Conservation (phyloP, 2,113 vertebrate genomes). For the Machaerirhynchus nigripectus region DNA sequence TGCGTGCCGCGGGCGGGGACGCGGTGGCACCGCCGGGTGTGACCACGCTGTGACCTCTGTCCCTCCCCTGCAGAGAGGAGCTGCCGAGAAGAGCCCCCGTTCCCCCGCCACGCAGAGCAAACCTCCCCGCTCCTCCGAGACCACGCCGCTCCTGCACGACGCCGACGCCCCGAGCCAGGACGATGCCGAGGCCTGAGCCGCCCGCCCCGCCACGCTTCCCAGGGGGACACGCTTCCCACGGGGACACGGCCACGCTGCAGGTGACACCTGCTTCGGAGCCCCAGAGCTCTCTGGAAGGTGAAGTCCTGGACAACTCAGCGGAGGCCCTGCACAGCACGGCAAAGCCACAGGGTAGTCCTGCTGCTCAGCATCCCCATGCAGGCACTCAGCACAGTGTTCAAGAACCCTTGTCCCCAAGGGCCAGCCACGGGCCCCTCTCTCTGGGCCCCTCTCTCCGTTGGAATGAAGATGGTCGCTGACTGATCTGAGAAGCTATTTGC, state of each 20-base stretch:
- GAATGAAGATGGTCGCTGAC: background rate
- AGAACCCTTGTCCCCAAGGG: background rate
- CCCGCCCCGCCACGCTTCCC: background rate
- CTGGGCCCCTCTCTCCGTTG: background rate
- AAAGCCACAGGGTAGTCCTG: background rate
- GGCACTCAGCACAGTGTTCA: fast-evolving
- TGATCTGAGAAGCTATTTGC: background rate
- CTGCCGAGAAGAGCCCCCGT: background rate
- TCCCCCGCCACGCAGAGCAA: background rate
- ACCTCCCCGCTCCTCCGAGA: background rate
- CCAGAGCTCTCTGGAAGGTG: background rate
- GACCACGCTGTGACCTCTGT: background rate
- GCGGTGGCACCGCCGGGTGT: fast-evolving
- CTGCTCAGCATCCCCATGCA: background rate
- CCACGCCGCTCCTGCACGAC: background rate
- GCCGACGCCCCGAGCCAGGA: background rate
- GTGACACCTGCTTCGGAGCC: background rate
- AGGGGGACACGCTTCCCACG: fast-evolving
- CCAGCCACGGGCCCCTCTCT: background rate
- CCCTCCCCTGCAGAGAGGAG: background rate
- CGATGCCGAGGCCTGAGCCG: background rate
- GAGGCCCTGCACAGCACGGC: background rate
- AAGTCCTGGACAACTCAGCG: background rate
- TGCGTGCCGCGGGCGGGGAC: fast-evolving
- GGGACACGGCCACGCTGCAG: fast-evolving